Base-by-base conservation (phyloP, 2,888 invertebrate species). In the Syritta pipiens region DNA sequence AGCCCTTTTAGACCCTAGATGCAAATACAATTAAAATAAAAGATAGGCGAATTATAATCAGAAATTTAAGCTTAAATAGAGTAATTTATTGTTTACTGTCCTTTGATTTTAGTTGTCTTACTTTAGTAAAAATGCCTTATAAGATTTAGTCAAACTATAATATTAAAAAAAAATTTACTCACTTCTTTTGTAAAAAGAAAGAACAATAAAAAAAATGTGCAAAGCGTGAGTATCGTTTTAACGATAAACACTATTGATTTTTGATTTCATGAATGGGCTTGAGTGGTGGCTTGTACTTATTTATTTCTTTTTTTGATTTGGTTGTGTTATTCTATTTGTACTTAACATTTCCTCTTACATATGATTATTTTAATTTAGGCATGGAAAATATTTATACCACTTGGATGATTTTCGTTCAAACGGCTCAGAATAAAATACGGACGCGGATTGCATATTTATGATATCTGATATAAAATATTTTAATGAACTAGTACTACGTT, bases 161-260 rank as follows among this genome's bases (percentile, higher is more conserved):
- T n/a, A n/a, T n/a, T 10, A 10, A 22, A n/a, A 19, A 22, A 17
- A 59, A 12, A 44, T 30, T 59, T 30, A 20, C 37, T 7, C 19
- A 30, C 40, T 26, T 67, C 37, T 22, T 57, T 55, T 67, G 20
- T 48, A 48, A 24, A 10, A 44, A 20, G 9, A 22, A 44, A 14
- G 22, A 28, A 22, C 20, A 67, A 67, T 57, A 48, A 48, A 67
- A 55, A 1, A 9, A 32, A 53, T 19, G 55, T 28, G 28, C 30
- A 53, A 32, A 30, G 6, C 19, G 35, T 14, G 35, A 32, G 22
- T 28, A 14, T n/a, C 26, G 30, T 46, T 46, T 37, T 14, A 49
- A 60, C 35, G 55, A 40, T 42, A 57, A 49, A 76, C 55, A 44
- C 42, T 77, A 77, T 77, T 59, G 77, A 77, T 77, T 77, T 77